Conservation (phyloP, 1,140 invertebrate genomes). For the Mya arenaria region DNA sequence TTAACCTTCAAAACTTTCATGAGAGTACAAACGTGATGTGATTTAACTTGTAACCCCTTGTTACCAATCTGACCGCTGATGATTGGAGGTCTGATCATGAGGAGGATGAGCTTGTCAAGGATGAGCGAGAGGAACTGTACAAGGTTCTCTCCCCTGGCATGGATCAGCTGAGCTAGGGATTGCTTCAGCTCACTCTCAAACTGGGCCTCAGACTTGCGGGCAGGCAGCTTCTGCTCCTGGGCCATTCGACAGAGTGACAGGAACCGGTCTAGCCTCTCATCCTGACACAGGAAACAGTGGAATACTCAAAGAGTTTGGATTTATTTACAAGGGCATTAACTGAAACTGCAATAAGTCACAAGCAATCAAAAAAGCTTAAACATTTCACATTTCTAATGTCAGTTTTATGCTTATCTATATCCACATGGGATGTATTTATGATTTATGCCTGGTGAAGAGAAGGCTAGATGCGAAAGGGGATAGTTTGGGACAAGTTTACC, state of each 20-base stretch:
- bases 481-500: constrained; percentile 73
- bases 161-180: constrained; percentile 86
- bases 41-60: not conserved
- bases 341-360: too few relatives aligned
- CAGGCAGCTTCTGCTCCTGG: constrained; percentile 89
- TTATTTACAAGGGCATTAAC: too few relatives aligned
- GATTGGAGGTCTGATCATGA: constrained; percentile 91
- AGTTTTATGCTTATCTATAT: too few relatives aligned
- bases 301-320: too few relatives aligned
- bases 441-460: not conserved
- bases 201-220: constrained; percentile 88
- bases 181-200: constrained; percentile 89
- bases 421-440: too few relatives aligned
- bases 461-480: not conserved
- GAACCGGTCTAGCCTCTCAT: constrained; percentile 89
- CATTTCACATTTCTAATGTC: too few relatives aligned
- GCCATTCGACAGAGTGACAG: constrained; percentile 89
- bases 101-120: constrained; percentile 92
- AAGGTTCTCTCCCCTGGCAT: constrained; percentile 90
- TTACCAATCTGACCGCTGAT: constrained; percentile 85
- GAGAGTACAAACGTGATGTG: not conserved
- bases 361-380: too few relatives aligned
- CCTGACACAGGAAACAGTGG: constrained; percentile 84
- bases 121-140: constrained; percentile 93
- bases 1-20: not conserved